Conservation (phyloP, 1,140 invertebrate genomes). For the Dreissena rostriformis region DNA sequence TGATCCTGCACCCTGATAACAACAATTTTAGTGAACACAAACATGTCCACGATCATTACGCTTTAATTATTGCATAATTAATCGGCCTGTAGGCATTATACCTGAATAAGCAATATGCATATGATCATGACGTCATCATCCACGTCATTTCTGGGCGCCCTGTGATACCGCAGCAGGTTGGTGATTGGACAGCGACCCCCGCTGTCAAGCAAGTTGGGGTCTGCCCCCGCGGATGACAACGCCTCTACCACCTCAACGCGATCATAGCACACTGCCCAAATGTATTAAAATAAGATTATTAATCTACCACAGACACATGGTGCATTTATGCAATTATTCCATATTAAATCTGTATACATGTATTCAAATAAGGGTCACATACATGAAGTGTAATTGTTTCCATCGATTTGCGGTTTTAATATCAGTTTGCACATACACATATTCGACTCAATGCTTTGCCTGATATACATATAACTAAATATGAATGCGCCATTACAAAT, state of each 20-base stretch:
- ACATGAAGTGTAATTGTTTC: no score
- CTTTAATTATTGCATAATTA: background rate
- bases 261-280: conserved; percentile 55
- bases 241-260: conserved; percentile 56
- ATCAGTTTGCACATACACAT: no score
- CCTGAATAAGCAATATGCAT: conserved; percentile 62
- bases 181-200: conserved; percentile 57
- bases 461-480: no score
- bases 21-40: background rate
- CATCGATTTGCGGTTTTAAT: no score
- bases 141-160: conserved; percentile 1
- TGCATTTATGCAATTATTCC: no score
- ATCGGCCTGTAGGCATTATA: background rate
- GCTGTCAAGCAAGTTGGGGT: conserved; percentile 53
- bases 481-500: no score
- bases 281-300: background rate
- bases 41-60: background rate
- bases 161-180: conserved; percentile 61
- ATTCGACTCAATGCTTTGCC: no score
- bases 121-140: conserved; percentile 58
- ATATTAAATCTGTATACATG: no score
- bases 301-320: background rate
- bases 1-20: no score
- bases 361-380: no score
- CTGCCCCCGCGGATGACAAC: conserved; percentile 56